These are phyloP conservation scores for Zaprionus capensis DNA, from an alignment of 1,140 invertebrate genomes.

Conservation along the genomic window DNA sequence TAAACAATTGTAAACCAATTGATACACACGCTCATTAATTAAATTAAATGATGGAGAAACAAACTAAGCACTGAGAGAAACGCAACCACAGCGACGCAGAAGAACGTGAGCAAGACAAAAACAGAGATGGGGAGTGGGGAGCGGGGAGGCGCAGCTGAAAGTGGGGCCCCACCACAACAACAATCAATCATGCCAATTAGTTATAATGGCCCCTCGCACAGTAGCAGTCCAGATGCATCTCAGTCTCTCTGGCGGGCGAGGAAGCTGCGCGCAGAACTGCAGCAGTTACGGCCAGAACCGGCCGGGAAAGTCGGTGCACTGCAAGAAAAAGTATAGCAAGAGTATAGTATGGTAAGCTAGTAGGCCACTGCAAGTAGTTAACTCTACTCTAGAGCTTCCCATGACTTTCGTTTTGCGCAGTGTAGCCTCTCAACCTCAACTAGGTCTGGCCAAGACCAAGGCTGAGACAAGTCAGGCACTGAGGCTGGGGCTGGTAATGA, in stretches of 20 bases:
- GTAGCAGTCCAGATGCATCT: conserved; percentile 47
- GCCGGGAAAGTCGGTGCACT: conserved; percentile 17
- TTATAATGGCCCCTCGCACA: conserved; percentile 59
- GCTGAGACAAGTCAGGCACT: background rate
- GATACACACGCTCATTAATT: conserved; percentile 72
- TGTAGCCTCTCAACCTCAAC: background rate
- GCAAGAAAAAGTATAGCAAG: background rate
- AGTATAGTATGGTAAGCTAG: background rate
- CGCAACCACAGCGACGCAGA: conserved; percentile 30
- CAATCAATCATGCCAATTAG: conserved; percentile 70
- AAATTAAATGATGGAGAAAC: conserved; percentile 66
- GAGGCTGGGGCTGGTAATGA: conserved; percentile 25
- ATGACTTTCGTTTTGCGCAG: background rate
- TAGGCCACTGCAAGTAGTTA: background rate
- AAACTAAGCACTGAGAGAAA: conserved; percentile 47
- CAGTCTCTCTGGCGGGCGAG: conserved; percentile 4
- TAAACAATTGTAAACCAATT: conserved; percentile 72
- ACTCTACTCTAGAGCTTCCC: too few species aligned
- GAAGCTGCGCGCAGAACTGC: conserved; percentile 30
- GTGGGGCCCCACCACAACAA: conserved; percentile 29
- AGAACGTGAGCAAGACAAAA: background rate
- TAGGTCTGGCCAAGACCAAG: conserved; percentile 1
- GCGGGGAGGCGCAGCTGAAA: background rate
- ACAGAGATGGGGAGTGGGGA: background rate
- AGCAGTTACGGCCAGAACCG: conserved; percentile 42